A percentile compares a stretch with the other conserved stretches of the same genome.
Evolutionary conservation across 2,797 vertebrate species (phyloP).

Genomic region (Tokudaia muenninki): DNA sequence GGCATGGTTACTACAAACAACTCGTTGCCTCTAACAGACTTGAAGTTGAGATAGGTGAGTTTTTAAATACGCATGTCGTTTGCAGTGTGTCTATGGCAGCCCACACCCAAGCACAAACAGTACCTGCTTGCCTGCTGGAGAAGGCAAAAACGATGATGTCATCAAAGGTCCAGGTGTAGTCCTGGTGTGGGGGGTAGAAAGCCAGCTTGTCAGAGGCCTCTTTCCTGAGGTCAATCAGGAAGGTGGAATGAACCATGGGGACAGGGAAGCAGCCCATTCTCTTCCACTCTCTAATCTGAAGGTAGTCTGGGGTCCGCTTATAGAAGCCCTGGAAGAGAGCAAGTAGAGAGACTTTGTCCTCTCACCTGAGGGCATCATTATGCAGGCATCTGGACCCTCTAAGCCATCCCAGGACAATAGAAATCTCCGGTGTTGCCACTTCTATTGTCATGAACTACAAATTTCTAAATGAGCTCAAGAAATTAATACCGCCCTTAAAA

Average conservation of each 20-base stretch:
- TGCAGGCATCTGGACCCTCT: neutral
- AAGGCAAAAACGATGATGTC: conserved; percentile 99
- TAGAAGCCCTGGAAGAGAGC: conserved; percentile 94
- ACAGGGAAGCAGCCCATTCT: conserved; percentile 94
- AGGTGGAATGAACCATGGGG: conserved; percentile 98
- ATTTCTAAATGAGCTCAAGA: neutral
- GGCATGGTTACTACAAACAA: neutral
- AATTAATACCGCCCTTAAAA: neutral
- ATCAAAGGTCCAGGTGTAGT: conserved; percentile 98
- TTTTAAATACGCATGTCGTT: neutral
- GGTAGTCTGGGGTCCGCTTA: conserved; percentile 95
- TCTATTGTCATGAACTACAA: neutral
- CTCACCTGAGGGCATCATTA: neutral
- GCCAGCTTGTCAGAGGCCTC: conserved; percentile 90
- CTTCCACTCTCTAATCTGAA: conserved; percentile 97
- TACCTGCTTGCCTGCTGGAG: conserved; percentile 95
- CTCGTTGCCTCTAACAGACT: neutral
- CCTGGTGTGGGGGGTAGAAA: conserved; percentile 95
- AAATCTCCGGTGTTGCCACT: neutral
- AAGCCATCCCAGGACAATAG: neutral
- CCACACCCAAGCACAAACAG: neutral
- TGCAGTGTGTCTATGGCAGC: neutral
- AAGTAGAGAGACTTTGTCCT: neutral
- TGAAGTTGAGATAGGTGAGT: neutral
- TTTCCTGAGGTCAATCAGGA: conserved; percentile 95